Conservation (phyloP, 1,140 invertebrate species). For the Drosophila sulfurigaster region DNA sequence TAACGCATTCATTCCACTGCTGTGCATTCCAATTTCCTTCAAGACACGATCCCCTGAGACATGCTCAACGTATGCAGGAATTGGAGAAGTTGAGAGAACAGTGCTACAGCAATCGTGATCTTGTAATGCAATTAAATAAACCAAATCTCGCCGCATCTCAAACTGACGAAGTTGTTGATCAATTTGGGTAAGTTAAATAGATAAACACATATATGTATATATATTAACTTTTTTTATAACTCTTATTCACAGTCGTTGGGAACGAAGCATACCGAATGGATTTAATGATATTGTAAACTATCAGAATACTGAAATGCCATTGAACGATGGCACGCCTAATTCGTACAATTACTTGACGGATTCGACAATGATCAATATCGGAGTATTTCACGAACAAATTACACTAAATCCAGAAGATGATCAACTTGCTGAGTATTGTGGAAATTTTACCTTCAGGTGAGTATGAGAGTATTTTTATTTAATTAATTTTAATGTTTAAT, state of each 20-base stretch:
- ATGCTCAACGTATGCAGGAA: constrained; percentile 87
- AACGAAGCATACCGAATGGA: background rate
- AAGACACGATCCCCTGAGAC: constrained; percentile 89
- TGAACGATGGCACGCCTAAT: constrained; percentile 14
- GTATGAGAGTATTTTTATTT: background rate
- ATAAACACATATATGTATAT: too few species aligned
- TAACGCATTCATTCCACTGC: constrained; percentile 95
- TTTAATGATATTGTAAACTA: constrained; percentile 1
- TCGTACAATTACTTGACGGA: constrained; percentile 67
- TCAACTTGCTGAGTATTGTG: constrained; percentile 74
- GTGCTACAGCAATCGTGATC: constrained; percentile 43
- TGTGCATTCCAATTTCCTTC: constrained; percentile 94
- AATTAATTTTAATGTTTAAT: too few species aligned
- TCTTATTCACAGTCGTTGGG: constrained; percentile 3
- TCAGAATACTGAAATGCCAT: background rate
- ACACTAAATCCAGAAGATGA: constrained; percentile 74
- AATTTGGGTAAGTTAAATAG: background rate
- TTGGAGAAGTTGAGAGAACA: constrained; percentile 84
- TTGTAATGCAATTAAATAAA: background rate
- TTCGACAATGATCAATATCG: constrained; percentile 65
- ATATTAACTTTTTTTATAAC: background rate
- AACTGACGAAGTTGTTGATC: background rate
- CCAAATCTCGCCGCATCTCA: background rate
- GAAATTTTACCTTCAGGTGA: constrained; percentile 81
- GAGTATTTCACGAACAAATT: constrained; percentile 73